Evolutionary conservation across 2,888 invertebrate genomes (phyloP).

Genomic region (Cyclophora punctaria): DNA sequence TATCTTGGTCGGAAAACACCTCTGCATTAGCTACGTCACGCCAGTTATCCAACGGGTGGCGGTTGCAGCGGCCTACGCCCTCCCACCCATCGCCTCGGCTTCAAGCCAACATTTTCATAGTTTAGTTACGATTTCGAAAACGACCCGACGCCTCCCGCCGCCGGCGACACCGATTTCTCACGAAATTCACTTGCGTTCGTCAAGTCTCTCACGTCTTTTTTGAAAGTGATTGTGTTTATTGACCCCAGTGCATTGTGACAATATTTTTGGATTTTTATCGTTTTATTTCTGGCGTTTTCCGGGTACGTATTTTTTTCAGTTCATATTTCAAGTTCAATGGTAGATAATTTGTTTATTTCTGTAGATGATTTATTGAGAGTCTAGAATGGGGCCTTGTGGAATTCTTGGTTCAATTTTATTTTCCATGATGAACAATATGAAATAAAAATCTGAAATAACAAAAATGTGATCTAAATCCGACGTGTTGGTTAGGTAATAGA

Average conservation of each 20-base stretch:
- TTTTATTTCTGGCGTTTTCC: constrained; percentile 13
- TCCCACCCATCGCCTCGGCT: constrained; percentile 65
- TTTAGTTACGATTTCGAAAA: constrained; percentile 76
- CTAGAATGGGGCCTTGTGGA: constrained; percentile 16
- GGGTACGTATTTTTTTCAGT: constrained; percentile 35
- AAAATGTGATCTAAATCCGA: not conserved
- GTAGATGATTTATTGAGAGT: constrained; percentile 6
- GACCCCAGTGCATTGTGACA: constrained; percentile 41
- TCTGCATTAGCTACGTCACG: constrained; percentile 64
- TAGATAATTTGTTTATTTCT: not conserved
- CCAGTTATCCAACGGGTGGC: constrained; percentile 57
- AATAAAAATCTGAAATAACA: not conserved
- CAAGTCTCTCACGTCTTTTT: constrained; percentile 50
- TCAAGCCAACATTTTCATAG: constrained; percentile 68
- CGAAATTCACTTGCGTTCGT: constrained; percentile 60
- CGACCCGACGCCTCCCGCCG: constrained; percentile 75
- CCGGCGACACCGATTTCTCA: constrained; percentile 68
- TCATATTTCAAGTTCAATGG: constrained; percentile 7
- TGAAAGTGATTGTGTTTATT: constrained; percentile 47
- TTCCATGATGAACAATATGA: not conserved
- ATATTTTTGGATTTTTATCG: constrained; percentile 51
- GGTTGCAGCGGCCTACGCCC: constrained; percentile 60
- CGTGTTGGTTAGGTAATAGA: constrained; percentile 49
- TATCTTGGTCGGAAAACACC: constrained; percentile 72
- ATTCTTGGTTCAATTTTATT: constrained; percentile 6